Conservation (phyloP, 2,888 invertebrate genomes). For the Scrobipalpa atriplicella region DNA sequence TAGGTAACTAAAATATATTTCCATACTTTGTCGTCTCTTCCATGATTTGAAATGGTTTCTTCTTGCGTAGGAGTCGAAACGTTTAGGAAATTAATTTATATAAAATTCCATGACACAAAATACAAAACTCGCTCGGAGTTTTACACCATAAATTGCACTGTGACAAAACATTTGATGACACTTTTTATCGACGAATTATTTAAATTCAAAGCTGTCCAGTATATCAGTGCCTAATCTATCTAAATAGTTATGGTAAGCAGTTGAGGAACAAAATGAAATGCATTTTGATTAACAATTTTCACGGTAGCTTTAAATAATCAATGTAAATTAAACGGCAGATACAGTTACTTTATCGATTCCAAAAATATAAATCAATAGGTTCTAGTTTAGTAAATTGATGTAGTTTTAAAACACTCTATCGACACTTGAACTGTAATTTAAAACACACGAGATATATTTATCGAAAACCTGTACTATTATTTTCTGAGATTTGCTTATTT, state of each 20-base stretch:
- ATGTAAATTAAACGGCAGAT: not conserved
- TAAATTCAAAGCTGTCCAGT: constrained; percentile 34
- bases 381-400: not conserved
- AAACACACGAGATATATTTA: too few species aligned
- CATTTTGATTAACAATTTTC: constrained; percentile 19
- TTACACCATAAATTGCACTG: constrained; percentile 48
- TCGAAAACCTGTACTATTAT: too few species aligned
- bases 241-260: constrained; percentile 22
- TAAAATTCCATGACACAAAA: constrained; percentile 29
- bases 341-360: constrained; percentile 4
- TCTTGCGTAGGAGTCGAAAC: constrained; percentile 53
- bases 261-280: constrained; percentile 16
- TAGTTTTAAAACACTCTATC: not conserved
- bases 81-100: constrained; percentile 59
- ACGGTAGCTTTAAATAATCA: constrained; percentile 1
- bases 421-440: too few species aligned
- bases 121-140: constrained; percentile 39
- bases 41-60: not conserved
- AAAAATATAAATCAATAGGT: not conserved
- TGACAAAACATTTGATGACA: constrained; percentile 66
- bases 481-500: too few species aligned
- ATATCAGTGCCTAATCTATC: constrained; percentile 28
- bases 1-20: not conserved
- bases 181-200: constrained; percentile 56
- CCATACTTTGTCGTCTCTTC: not conserved